phyloP scores from a whole-genome alignment of 2,113 vertebrate species.

The Odontophorus gujanensis region DNA sequence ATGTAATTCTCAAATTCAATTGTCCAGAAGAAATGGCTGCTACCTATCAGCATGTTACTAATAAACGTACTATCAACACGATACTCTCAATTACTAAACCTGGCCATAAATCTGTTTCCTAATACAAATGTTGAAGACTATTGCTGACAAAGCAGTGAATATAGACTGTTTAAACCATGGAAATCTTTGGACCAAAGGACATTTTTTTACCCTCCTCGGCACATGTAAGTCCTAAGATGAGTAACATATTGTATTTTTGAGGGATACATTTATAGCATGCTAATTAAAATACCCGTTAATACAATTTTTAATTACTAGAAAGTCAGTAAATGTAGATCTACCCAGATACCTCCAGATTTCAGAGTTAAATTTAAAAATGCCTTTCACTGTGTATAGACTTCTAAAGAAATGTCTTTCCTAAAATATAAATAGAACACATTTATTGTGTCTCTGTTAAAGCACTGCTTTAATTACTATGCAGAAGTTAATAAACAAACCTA shows the following conservation, averaged over 20 bases:
- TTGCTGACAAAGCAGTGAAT: background rate
- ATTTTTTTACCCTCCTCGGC: background rate
- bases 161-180: background rate
- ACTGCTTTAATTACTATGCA: slow-evolving; percentile 52
- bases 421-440: slow-evolving; percentile 29
- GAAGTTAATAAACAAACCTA: slow-evolving; percentile 62
- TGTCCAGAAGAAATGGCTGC: background rate
- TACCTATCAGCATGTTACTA: background rate
- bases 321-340: background rate
- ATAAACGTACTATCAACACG: background rate
- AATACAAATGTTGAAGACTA: background rate
- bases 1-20: background rate
- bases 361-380: background rate
- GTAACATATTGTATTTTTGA: background rate
- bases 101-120: background rate
- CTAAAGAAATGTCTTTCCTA: background rate
- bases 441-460: slow-evolving; percentile 51
- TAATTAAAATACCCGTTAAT: background rate
- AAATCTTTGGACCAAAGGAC: background rate
- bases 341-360: background rate
- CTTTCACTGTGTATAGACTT: background rate
- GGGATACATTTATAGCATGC: background rate
- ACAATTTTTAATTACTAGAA: background rate
- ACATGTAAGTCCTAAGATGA: background rate
- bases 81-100: background rate